These are phyloP conservation scores for Dromococcyx pavoninus DNA, from an alignment of 2,797 vertebrate genomes.

Conservation along the genomic window DNA sequence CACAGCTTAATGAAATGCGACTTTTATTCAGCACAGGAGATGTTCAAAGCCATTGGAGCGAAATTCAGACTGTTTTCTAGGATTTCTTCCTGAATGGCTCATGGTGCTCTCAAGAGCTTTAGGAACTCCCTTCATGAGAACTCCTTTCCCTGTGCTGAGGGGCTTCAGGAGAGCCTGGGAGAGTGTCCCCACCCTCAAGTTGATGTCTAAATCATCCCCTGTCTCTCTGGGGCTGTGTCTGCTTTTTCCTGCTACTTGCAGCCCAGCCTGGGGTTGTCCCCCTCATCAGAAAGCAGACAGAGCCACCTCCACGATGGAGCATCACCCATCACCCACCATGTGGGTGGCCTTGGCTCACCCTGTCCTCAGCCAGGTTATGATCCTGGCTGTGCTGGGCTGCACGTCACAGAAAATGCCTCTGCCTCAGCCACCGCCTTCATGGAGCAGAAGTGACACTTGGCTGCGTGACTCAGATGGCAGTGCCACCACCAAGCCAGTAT, in stretches of 20 bases:
- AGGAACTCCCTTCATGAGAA: background rate
- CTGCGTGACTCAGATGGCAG: background rate
- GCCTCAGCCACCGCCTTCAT: background rate
- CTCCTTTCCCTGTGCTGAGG: background rate
- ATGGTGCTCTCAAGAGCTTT: accelerated
- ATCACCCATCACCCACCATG: accelerated
- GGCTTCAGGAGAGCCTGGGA: background rate
- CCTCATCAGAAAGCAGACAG: background rate
- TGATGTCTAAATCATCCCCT: background rate
- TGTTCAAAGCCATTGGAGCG: background rate
- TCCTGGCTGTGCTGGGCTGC: background rate
- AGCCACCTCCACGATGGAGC: background rate
- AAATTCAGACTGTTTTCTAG: background rate
- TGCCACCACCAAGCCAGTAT: background rate
- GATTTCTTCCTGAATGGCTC: accelerated
- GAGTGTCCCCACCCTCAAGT: no score
- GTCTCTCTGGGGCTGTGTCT: background rate
- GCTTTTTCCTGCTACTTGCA: accelerated
- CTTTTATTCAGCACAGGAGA: background rate
- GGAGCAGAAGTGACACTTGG: background rate
- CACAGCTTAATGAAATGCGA: accelerated
- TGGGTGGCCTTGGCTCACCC: background rate
- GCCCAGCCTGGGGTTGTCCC: background rate
- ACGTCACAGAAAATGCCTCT: background rate
- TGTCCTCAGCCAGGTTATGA: accelerated